These are phyloP conservation scores for Burhinus oedicnemus DNA, from an alignment of 2,113 vertebrate species.

Conservation along the genomic window DNA sequence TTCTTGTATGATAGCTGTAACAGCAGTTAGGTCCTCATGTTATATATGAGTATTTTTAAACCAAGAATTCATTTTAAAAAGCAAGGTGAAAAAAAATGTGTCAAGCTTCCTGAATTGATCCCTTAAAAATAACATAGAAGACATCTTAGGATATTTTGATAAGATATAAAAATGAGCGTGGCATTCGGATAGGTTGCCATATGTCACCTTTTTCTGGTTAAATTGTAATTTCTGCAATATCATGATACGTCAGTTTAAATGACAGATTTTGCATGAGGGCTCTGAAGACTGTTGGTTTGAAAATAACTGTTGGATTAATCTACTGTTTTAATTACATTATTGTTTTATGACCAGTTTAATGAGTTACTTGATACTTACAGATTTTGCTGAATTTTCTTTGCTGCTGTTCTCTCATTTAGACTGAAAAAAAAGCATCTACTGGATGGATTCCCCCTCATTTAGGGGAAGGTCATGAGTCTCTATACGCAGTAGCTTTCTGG, in stretches of 20 bases:
- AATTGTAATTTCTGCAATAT: neutral
- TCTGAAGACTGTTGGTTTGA: neutral
- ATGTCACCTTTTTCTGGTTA: neutral
- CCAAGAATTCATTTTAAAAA: neutral
- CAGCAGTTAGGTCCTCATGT: neutral
- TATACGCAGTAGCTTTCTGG: neutral
- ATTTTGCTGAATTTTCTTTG: neutral
- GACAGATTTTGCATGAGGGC: neutral
- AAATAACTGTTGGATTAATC: neutral
- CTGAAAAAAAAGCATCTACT: neutral
- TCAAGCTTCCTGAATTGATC: neutral
- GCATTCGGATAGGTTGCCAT: neutral
- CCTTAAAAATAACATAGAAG: neutral
- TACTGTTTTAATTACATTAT: neutral
- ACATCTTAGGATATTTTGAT: neutral
- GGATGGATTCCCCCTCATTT: neutral
- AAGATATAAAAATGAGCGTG: neutral
- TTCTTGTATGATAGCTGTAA: neutral
- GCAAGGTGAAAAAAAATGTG: neutral
- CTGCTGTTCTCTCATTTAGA: neutral
- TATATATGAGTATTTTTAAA: neutral
- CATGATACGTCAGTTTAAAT: neutral
- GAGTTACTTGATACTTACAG: neutral
- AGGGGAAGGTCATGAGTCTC: neutral
- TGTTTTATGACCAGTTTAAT: neutral